Percentiles rank a stretch among this genome's conserved stretches.
Evolutionary conservation across 1,140 invertebrate genomes (phyloP).

Genomic region (Cardiocondyla obscurior): DNA sequence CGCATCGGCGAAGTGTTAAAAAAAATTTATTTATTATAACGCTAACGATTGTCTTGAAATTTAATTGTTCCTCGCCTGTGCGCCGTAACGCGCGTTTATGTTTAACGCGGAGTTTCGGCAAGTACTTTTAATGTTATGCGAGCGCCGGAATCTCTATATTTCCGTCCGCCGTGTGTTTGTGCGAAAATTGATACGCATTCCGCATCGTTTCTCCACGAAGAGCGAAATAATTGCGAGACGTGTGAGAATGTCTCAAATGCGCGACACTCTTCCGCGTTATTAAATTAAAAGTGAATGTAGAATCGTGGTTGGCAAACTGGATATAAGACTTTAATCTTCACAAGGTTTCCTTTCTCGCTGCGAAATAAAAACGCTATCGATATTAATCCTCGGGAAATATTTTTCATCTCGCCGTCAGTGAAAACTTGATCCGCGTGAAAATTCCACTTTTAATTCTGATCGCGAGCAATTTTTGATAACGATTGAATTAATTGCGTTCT

Average conservation of each 20-base stretch:
- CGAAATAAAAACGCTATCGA: neutral
- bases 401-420: neutral
- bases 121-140: neutral
- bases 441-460: neutral
- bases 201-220: neutral
- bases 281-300: conserved; percentile 44
- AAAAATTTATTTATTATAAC: conserved; percentile 3
- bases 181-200: conserved; percentile 47
- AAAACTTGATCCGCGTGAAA: neutral
- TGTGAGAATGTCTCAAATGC: conserved; percentile 39
- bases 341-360: conserved; percentile 4
- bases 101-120: neutral
- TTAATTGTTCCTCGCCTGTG: neutral
- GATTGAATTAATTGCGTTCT: neutral
- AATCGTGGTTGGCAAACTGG: neutral
- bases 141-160: conserved; percentile 12
- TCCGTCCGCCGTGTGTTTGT: conserved; percentile 22
- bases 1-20: neutral
- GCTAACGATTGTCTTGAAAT: neutral
- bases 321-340: conserved; percentile 2
- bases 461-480: neutral
- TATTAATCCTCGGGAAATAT: neutral
- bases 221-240: conserved; percentile 42
- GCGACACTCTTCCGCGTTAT: conserved; percentile 12
- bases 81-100: conserved; percentile 2